Evolutionary conservation across 1,140 invertebrate genomes (phyloP), one percentile per base, ranked within the genome.

Genomic region (Pseudobourletiella spinata): DNA sequence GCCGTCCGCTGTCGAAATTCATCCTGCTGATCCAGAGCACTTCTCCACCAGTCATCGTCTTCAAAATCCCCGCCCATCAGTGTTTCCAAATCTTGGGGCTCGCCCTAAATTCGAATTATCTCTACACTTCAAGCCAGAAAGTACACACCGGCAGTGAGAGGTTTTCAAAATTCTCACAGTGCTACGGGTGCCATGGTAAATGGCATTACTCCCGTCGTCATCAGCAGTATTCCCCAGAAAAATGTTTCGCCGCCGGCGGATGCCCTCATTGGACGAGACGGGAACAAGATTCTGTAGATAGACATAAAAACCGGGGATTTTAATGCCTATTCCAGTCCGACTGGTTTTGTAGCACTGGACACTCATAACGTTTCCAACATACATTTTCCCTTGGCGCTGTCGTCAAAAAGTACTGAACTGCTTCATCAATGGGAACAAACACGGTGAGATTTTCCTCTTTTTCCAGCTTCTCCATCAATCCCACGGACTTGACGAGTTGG

Each of bases 391-490:
- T 63, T 55, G 59, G 58, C 35, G 55, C 71, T 44, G 59, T 70
- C 69, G 62, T 66, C 62, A 18, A 63, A 64, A 77, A 81, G 29
- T 79, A 75, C 52, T 74, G 72, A 60, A 83, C 73, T 15, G 80
- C 79, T 18, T 76, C 73, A 69, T 83, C 78, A 0, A 73, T 76
- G 50, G 82, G 82, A 39, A 78, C 74, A 57, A 84, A 83, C 8
- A 83, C 63, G 0, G 82, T 83, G 14, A 79, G 70, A 63, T 78
- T 82, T 54, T 70, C 74, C 50, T 71, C 74, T 3, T 68, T 63
- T 28, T 72, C 63, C 22, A 80, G 71, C 26, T 74, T 75, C n/a
- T 74, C 71, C 18, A 76, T 70, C 15, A 81, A 59, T 3, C 75
- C 77, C 11, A 73, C 71, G 25, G 71, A 75, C 63, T 75, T 73